Evolutionary conservation across 1,140 invertebrate genomes (phyloP).

Genomic region (Macrocentrus cingulum): DNA sequence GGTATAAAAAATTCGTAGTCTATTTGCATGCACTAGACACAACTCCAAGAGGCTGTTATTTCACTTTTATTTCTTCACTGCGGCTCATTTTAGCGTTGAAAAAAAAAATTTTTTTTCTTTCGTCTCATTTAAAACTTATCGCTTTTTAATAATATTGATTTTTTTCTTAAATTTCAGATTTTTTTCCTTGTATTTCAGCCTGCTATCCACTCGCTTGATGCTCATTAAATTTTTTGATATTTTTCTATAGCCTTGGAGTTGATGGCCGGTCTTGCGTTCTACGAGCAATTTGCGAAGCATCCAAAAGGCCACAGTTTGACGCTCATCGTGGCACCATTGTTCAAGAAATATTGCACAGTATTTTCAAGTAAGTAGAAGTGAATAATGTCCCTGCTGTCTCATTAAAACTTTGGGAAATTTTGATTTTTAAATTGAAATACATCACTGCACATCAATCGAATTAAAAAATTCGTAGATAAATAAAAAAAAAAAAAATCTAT

Average conservation of each 20-base stretch:
- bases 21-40: neutral
- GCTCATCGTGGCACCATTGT: constrained; percentile 63
- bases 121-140: neutral
- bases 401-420: no score
- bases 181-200: neutral
- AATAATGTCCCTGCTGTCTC: no score
- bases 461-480: no score
- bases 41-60: no score
- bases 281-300: constrained; percentile 69
- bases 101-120: no score
- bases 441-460: no score
- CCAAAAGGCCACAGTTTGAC: constrained; percentile 62
- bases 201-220: no score
- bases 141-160: neutral
- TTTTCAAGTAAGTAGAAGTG: constrained; percentile 66
- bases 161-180: neutral
- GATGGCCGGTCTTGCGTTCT: constrained; percentile 69
- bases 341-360: constrained; percentile 69
- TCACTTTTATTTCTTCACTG: no score
- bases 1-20: neutral
- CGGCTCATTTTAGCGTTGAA: no score
- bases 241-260: constrained; percentile 64
- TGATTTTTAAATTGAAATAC: no score
- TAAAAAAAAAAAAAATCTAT: no score
- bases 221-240: constrained; percentile 25